Percentiles rank a stretch among this genome's conserved stretches.
Evolutionary conservation across 2,888 invertebrate species (phyloP).

Genomic region (Caenorhabditis imperialis): DNA sequence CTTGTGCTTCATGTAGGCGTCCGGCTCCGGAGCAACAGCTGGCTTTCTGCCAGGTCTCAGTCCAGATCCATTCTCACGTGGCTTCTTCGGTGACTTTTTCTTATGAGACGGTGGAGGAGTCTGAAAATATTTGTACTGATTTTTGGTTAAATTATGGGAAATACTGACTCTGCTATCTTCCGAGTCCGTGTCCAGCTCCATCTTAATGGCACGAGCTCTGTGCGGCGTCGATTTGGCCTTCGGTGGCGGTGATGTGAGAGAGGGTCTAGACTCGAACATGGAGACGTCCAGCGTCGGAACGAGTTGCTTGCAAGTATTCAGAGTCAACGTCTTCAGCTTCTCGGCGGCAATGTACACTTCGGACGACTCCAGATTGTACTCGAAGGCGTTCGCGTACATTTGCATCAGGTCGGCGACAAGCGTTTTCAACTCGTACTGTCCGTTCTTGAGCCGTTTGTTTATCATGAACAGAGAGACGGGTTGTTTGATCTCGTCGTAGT

Average conservation of each 20-base stretch:
- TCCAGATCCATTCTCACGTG: slow-evolving; percentile 19
- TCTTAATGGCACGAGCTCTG: slow-evolving; percentile 17
- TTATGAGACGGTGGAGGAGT: slow-evolving; percentile 53
- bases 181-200: slow-evolving; percentile 48
- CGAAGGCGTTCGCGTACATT: slow-evolving; percentile 96
- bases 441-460: slow-evolving; percentile 80
- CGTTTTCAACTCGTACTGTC: slow-evolving; percentile 83
- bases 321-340: slow-evolving; percentile 81
- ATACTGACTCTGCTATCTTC: slow-evolving; percentile 23
- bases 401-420: slow-evolving; percentile 86
- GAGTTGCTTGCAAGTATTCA: slow-evolving; percentile 64
- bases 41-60: slow-evolving; percentile 9
- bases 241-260: not conserved
- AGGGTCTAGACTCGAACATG: slow-evolving; percentile 9
- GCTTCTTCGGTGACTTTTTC: slow-evolving; percentile 57
- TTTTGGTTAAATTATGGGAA: not conserved
- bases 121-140: slow-evolving; percentile 7
- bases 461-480: slow-evolving; percentile 95
- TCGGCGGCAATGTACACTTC: slow-evolving; percentile 89
- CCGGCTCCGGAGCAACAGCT: slow-evolving; percentile 17
- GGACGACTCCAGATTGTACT: slow-evolving; percentile 88
- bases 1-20: slow-evolving; percentile 21
- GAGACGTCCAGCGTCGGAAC: slow-evolving; percentile 34
- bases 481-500: slow-evolving; percentile 95
- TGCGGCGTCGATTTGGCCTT: slow-evolving; percentile 17